Conservation (phyloP, 2,113 vertebrate species). For the Ptychochromis oligacanthus region DNA sequence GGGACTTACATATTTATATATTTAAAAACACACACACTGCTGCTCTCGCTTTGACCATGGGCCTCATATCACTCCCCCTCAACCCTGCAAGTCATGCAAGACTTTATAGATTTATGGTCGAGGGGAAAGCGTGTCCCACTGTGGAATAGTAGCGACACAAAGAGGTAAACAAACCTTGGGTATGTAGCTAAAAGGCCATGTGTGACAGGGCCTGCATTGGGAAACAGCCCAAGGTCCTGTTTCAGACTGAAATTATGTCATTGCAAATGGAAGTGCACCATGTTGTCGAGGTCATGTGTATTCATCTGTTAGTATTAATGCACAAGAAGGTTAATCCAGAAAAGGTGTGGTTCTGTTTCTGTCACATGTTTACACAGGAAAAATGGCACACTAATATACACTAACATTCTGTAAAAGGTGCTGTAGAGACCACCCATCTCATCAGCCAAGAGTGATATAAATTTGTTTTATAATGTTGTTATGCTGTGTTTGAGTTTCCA, state of each 20-base stretch:
- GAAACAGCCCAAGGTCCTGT: conserved; percentile 35
- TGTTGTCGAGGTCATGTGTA: neutral
- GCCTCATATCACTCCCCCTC: conserved; percentile 9
- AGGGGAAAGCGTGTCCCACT: conserved; percentile 43
- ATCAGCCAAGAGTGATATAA: neutral
- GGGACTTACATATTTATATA: conserved; percentile 71
- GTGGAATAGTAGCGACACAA: conserved; percentile 47
- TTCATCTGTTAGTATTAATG: conserved; percentile 32
- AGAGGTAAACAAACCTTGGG: conserved; percentile 58
- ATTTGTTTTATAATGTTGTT: conserved; percentile 26
- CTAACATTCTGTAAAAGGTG: conserved; percentile 9
- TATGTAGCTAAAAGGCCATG: neutral
- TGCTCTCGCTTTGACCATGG: conserved; percentile 29
- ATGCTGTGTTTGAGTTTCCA: conserved; percentile 37
- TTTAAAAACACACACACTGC: conserved; percentile 58
- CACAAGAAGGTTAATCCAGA: conserved; percentile 18
- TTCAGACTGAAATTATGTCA: conserved; percentile 55
- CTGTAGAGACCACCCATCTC: conserved; percentile 46
- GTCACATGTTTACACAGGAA: conserved; percentile 12
- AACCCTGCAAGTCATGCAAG: conserved; percentile 30
- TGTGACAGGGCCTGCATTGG: conserved; percentile 46
- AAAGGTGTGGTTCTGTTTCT: conserved; percentile 27
- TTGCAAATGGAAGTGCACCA: neutral
- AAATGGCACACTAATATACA: conserved; percentile 21
- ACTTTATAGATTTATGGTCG: conserved; percentile 41